Conservation (phyloP, 2,888 invertebrate species). For the Limnephilus lunatus region DNA sequence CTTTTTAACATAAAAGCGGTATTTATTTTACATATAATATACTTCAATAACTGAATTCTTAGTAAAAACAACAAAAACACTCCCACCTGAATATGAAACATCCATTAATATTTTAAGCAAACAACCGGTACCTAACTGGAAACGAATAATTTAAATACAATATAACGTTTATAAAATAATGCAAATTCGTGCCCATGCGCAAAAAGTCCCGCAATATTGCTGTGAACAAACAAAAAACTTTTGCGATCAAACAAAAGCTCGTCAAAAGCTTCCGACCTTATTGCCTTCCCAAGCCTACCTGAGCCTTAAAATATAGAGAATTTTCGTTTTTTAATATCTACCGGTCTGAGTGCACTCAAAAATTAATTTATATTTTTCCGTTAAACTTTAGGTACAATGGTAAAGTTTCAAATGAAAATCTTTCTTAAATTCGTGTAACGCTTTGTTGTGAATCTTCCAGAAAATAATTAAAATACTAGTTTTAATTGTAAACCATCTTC, state of each 20-base stretch:
- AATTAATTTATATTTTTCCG: slow-evolving; percentile 54
- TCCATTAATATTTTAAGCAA: not conserved
- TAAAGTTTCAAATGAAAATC: slow-evolving; percentile 39
- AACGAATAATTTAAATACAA: not conserved
- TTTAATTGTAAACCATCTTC: not conserved
- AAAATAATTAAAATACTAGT: not conserved
- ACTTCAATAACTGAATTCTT: not conserved
- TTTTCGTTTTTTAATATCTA: not conserved
- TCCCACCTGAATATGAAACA: not conserved
- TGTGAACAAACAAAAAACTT: slow-evolving; percentile 48
- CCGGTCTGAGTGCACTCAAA: slow-evolving; percentile 21
- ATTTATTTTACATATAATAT: not conserved
- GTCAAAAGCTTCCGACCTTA: slow-evolving; percentile 44
- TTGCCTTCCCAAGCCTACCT: slow-evolving; percentile 26
- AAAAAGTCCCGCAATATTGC: slow-evolving; percentile 47
- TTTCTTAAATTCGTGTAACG: not conserved
- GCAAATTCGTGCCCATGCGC: not conserved
- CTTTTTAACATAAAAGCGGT: not conserved
- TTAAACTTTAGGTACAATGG: slow-evolving; percentile 16
- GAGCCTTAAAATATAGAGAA: slow-evolving; percentile 15
- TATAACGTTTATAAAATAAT: slow-evolving; percentile 33
- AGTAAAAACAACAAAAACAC: not conserved
- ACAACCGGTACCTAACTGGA: not conserved
- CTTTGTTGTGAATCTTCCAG: not conserved
- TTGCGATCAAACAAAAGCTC: slow-evolving; percentile 53